Base-by-base conservation (phyloP, 2,113 vertebrate species). In the Polyodon spathula region DNA sequence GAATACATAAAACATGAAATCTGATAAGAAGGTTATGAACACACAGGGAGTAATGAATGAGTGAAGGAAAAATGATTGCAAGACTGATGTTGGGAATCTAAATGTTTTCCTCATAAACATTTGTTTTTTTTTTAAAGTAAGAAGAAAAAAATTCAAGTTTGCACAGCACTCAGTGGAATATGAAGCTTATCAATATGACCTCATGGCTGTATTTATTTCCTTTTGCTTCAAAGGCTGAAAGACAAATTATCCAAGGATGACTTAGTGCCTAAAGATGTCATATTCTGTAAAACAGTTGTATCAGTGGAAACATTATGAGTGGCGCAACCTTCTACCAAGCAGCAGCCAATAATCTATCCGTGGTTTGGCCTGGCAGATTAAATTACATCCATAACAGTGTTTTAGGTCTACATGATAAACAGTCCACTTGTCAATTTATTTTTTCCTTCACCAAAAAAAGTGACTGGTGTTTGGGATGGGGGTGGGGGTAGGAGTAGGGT, bases 11-110 rank as follows among this genome's bases (percentile, higher is more conserved):
- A 84, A 80, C 79, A 81, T 73, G 73, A 77, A 84, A 93, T 93
- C 90, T 88, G 92, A 97, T 95, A 91, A 91, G 89, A 83, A 75
- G 83, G 82, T 80, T 87, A 86, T 85, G 89, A 90, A 89, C 61
- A 55, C 71, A 70, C 72, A 76, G 78, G 66, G 70, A 78, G 82
- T 84, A 85, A 87, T 79, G 69, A 77, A 70, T 73, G 77, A 83
- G 69, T 69, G 69, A 86, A 78, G 61, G 76, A 63, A 78, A 78
- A 76, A 72, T 70, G 81, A 83, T 81, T 84, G 78, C 73, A 70
- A 71, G 66, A 68, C 72, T 72, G 71, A 70, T 76, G 79, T 74
- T 70, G 71, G 48, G 63, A 81, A 88, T 90, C 81, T 74, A 89
- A 79, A 90, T 88, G 51, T 68, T 43, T 55, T 59, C 68, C 52